Evolutionary conservation across 2,797 vertebrate species (phyloP).

Genomic region (Cirrhinus molitorella): DNA sequence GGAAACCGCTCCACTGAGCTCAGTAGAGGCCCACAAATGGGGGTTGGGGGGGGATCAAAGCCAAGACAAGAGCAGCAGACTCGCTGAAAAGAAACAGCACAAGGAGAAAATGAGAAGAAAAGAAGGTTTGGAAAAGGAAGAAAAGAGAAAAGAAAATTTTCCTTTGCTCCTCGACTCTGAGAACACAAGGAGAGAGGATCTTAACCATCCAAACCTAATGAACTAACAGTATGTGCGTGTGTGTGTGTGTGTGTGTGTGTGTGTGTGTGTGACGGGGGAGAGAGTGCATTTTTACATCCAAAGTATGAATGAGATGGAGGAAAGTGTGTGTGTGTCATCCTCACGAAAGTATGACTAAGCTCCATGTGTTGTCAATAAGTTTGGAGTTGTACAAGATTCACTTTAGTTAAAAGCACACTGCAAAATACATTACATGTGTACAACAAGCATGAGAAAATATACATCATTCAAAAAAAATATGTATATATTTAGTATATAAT

Average conservation of each 20-base stretch:
- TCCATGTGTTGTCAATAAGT: conserved; percentile 49
- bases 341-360: conserved; percentile 44
- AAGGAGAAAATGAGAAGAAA: conserved; percentile 74
- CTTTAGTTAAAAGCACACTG: conserved; percentile 53
- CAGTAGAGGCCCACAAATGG: conserved; percentile 88
- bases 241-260: conserved; percentile 43
- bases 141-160: conserved; percentile 77
- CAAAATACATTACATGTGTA: not conserved
- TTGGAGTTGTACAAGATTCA: conserved; percentile 54
- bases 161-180: conserved; percentile 72
- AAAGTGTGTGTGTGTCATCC: conserved; percentile 36
- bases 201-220: conserved; percentile 62
- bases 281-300: conserved; percentile 20
- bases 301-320: conserved; percentile 17
- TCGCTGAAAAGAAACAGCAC: conserved; percentile 81
- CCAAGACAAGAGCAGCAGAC: conserved; percentile 72
- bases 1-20: conserved; percentile 86
- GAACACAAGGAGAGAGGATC: conserved; percentile 69
- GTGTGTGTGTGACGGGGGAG: conserved; percentile 40
- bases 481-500: not conserved
- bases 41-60: conserved; percentile 76
- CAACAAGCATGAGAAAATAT: not conserved
- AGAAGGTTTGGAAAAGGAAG: conserved; percentile 77
- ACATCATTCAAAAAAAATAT: not conserved
- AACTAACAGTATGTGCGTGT: conserved; percentile 49